Base-by-base conservation (phyloP, 2,113 vertebrate species). In the Bettongia penicillata region DNA sequence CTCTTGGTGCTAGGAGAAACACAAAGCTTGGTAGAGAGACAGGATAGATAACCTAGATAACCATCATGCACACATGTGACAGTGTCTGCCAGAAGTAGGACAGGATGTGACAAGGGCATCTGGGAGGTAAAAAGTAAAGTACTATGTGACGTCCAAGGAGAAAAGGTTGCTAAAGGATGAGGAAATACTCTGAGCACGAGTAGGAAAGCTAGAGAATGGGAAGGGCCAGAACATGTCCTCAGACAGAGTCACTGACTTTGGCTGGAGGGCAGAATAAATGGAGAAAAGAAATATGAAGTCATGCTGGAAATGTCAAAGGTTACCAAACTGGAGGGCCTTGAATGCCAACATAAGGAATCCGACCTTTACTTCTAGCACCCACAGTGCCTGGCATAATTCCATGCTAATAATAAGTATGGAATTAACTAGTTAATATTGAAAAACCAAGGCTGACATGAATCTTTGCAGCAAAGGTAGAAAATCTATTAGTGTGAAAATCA, bases 381-480 rank as follows among this genome's bases (percentile, higher is more conserved):
- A 37, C n/a, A 19, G 16, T n/a, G 37, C 68, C 68, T 43, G 68
- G 5, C 16, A 7, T 8, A 22, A 22, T n/a, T 84, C 14, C 68
- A n/a, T 43, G 19, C 22, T 84, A 43, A 43, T 61, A 61, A 31
- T 68, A 68, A 23, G 5, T 43, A 19, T 19, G 43, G 1, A 84
- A 84, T 43, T 19, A 84, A 43, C 2, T 43, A 84, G 43, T n/a
- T 77, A 43, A 43, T 43, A 43, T 77, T 77, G 68, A 93, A 6
- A 92, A 94, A 51, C 48, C 48, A 89, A 96, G 90, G 9, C n/a
- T 37, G 3, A 31, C 53, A n/a, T 51, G 51, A 28, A 23, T 89
- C 57, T 95, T 91, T 93, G 77, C 48, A 94, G n/a, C 9, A 48
- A 91, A 92, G 57, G 94, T 68, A 94, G 37, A 53, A 90, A 90